Evolutionary conservation across 2,797 vertebrate genomes (phyloP).

Genomic region (Chelidonichthys spinosus): DNA sequence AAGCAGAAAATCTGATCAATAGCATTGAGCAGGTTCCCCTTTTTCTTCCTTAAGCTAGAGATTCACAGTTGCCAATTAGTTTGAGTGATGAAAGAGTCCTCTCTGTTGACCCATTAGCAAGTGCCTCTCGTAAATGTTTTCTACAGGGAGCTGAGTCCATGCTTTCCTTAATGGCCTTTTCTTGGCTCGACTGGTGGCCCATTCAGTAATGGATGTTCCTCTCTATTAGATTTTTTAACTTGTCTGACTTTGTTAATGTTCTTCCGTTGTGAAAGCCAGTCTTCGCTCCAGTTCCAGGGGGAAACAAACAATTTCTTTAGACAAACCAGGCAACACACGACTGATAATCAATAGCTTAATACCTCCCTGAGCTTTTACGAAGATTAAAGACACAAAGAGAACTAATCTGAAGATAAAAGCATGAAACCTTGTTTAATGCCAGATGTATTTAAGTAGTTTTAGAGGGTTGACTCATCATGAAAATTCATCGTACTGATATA

Average conservation of each 20-base stretch:
- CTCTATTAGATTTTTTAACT: slow-evolving; percentile 69
- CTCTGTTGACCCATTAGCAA: slow-evolving; percentile 77
- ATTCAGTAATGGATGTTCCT: slow-evolving; percentile 75
- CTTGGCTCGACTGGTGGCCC: slow-evolving; percentile 68
- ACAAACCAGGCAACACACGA: slow-evolving; percentile 33
- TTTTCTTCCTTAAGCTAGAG: slow-evolving; percentile 69
- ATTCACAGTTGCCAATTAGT: slow-evolving; percentile 80
- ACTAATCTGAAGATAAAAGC: slow-evolving; percentile 20
- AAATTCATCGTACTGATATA: background rate
- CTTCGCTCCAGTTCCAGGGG: slow-evolving; percentile 26
- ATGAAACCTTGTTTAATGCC: slow-evolving; percentile 8
- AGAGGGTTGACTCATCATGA: slow-evolving; percentile 6
- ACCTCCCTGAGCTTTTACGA: slow-evolving; percentile 30
- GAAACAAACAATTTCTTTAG: slow-evolving; percentile 32
- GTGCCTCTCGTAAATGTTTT: slow-evolving; percentile 68
- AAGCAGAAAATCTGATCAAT: slow-evolving; percentile 61
- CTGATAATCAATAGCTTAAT: slow-evolving; percentile 44
- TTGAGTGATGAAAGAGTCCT: slow-evolving; percentile 79
- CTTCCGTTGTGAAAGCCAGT: slow-evolving; percentile 26
- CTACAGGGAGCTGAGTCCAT: slow-evolving; percentile 72
- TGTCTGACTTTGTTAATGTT: slow-evolving; percentile 66
- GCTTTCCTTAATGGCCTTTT: slow-evolving; percentile 77
- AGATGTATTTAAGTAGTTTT: slow-evolving; percentile 7
- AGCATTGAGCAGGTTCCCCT: slow-evolving; percentile 63
- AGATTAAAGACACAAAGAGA: slow-evolving; percentile 39